A percentile compares a stretch with the other conserved stretches of the same genome.
Conservation (phyloP, 1,140 invertebrate species). For the Spodoptera litura region DNA sequence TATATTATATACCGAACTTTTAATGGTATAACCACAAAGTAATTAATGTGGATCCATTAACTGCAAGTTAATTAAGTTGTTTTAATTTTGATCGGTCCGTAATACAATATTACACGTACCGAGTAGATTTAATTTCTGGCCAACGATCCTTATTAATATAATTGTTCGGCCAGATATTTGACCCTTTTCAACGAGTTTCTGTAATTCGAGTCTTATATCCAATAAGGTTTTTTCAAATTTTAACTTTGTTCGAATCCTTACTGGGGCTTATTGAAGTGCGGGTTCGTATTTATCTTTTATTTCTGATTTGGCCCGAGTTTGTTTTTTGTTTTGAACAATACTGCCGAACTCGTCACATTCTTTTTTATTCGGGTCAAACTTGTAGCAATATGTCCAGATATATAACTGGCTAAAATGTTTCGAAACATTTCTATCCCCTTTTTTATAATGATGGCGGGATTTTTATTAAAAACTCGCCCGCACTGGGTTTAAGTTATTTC, state of each 20-base stretch:
- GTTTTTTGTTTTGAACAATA: conserved; percentile 30
- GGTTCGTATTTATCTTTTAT: conserved; percentile 38
- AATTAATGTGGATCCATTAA: conserved; percentile 30
- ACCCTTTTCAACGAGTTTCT: conserved; percentile 38
- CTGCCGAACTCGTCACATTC: conserved; percentile 21
- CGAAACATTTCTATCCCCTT: background rate
- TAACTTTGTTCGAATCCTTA: conserved; percentile 22
- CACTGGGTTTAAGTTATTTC: too few relatives aligned
- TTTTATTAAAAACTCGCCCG: background rate
- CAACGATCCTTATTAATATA: conserved; percentile 38
- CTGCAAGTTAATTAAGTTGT: conserved; percentile 36
- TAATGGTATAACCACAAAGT: conserved; percentile 7
- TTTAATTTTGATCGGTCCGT: conserved; percentile 24
- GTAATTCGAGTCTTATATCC: conserved; percentile 32
- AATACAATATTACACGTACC: conserved; percentile 26
- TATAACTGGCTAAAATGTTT: conserved; percentile 8
- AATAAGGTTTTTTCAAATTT: conserved; percentile 42
- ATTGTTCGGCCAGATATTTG: conserved; percentile 31
- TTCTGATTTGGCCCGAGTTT: conserved; percentile 19
- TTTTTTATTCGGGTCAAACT: conserved; percentile 27
- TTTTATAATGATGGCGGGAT: background rate
- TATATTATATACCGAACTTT: conserved; percentile 14
- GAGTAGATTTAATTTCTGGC: conserved; percentile 32
- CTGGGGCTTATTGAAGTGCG: conserved; percentile 30
- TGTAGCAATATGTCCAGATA: conserved; percentile 21